phyloP scores from a whole-genome alignment of 1,140 invertebrate species.

The Glossosoma conforme region DNA sequence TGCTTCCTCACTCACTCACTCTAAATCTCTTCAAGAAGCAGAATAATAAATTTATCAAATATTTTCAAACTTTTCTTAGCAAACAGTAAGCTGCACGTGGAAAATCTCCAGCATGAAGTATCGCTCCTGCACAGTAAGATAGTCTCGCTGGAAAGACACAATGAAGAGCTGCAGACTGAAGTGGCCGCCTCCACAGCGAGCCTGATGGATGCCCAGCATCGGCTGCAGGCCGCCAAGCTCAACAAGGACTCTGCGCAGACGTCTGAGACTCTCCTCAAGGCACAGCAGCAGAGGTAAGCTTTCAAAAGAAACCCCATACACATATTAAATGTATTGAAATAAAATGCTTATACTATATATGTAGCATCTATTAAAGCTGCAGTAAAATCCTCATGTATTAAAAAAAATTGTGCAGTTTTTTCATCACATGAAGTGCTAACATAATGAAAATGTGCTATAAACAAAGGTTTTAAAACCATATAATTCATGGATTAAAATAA shows the following conservation, averaged over 20 bases:
- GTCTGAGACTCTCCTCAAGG: slow-evolving; percentile 45
- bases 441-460: too few species aligned
- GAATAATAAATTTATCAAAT: too few species aligned
- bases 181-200: slow-evolving; percentile 39
- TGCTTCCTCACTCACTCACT: too few species aligned
- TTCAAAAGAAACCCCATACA: background rate
- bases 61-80: slow-evolving; percentile 32
- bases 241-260: slow-evolving; percentile 35
- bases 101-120: slow-evolving; percentile 42
- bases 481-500: too few species aligned
- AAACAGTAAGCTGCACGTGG: slow-evolving; percentile 42
- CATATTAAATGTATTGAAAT: too few species aligned
- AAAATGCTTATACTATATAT: too few species aligned
- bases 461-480: too few species aligned
- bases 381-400: too few species aligned
- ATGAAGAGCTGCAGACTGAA: slow-evolving; percentile 41
- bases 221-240: slow-evolving; percentile 41
- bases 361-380: too few species aligned
- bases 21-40: too few species aligned
- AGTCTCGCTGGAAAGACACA: slow-evolving; percentile 36
- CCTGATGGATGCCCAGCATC: slow-evolving; percentile 42
- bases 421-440: too few species aligned
- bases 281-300: slow-evolving; percentile 45
- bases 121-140: slow-evolving; percentile 35
- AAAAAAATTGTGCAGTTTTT: too few species aligned